Percentiles rank a stretch among this genome's conserved stretches.
These are phyloP conservation scores for Dolichoris vasculosae DNA, from an alignment of 1,140 invertebrate species.

Conservation along the genomic window DNA sequence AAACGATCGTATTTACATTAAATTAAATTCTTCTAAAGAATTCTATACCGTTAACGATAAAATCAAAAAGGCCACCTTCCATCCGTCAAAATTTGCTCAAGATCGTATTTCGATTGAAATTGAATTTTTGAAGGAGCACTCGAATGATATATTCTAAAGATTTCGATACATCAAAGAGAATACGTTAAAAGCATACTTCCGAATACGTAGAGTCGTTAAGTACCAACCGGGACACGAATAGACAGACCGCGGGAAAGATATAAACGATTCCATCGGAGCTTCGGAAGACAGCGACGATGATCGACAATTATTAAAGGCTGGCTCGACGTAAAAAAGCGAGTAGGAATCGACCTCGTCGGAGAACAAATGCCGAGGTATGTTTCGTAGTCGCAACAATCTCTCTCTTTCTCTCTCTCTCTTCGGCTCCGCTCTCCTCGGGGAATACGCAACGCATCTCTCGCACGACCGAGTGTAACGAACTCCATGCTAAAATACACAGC, in stretches of 20 bases:
- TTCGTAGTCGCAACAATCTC: not conserved
- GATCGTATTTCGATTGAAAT: too few species aligned
- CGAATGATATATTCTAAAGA: too few species aligned
- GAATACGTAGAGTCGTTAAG: not conserved
- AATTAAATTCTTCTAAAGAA: too few species aligned
- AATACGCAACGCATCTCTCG: not conserved
- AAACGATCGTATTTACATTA: too few species aligned
- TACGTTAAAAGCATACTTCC: too few species aligned
- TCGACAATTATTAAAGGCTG: slow-evolving; percentile 35
- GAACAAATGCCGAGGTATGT: not conserved
- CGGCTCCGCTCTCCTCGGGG: not conserved
- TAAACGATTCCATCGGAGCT: slow-evolving; percentile 36
- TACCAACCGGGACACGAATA: not conserved
- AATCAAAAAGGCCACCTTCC: too few species aligned
- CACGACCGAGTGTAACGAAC: slow-evolving; percentile 45
- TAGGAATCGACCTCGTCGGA: slow-evolving; percentile 38
- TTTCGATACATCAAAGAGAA: too few species aligned
- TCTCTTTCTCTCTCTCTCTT: not conserved
- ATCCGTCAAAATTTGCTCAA: too few species aligned
- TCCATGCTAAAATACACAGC: not conserved
- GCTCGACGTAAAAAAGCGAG: not conserved
- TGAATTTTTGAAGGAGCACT: too few species aligned
- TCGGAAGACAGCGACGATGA: slow-evolving; percentile 37
- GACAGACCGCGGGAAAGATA: not conserved
- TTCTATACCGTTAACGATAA: too few species aligned